Evolutionary conservation across 2,888 invertebrate genomes (phyloP).

Genomic region (Argyresthia albistria): DNA sequence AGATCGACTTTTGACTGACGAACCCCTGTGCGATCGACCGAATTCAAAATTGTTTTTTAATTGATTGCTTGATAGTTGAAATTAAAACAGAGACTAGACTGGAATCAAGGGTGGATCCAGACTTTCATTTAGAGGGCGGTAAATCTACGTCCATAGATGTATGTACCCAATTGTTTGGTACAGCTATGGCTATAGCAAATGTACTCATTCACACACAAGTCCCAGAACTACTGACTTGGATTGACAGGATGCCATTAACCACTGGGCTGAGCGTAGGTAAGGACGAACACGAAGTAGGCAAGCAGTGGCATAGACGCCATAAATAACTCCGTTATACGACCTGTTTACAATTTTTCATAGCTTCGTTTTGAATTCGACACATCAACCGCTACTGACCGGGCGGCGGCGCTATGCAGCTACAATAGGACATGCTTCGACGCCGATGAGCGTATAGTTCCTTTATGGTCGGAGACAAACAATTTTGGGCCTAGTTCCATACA

Average conservation of each 20-base stretch:
- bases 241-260: constrained; percentile 6
- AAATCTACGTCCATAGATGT: no score
- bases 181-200: no score
- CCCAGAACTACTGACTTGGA: constrained; percentile 33
- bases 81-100: no score
- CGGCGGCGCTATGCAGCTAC: constrained; percentile 47
- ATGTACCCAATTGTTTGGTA: no score
- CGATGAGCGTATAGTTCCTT: constrained; percentile 9
- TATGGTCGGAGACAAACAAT: not conserved
- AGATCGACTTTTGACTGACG: no score
- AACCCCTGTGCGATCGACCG: no score
- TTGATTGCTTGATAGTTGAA: no score
- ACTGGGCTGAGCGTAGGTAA: no score
- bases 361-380: constrained; percentile 62
- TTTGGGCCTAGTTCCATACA: not conserved
- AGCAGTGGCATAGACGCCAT: not conserved
- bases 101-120: no score
- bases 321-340: constrained; percentile 44
- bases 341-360: constrained; percentile 61
- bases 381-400: constrained; percentile 20
- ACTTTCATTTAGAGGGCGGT: no score
- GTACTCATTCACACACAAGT: constrained; percentile 11
- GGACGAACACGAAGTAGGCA: not conserved
- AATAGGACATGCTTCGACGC: constrained; percentile 56
- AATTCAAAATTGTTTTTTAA: no score